These are phyloP conservation scores for Ciconia stormi DNA, from an alignment of 2,113 vertebrate genomes.

Conservation along the genomic window DNA sequence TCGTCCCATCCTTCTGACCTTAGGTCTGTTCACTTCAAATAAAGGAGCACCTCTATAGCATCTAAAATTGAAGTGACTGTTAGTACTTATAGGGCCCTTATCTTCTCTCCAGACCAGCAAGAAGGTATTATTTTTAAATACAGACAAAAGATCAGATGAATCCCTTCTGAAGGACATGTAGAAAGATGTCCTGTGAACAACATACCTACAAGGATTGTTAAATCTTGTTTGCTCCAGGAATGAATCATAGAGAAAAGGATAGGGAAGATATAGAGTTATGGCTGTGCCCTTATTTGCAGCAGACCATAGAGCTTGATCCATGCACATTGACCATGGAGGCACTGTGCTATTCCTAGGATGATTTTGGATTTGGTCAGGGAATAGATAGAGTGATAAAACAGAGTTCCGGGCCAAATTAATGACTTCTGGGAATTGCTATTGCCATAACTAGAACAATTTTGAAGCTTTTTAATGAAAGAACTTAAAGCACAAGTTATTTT, in stretches of 20 bases:
- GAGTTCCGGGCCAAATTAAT: background rate
- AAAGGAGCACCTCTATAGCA: background rate
- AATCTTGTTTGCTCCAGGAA: background rate
- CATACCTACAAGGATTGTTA: background rate
- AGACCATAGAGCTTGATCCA: background rate
- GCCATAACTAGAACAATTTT: background rate
- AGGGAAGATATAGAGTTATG: background rate
- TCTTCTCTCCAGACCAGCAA: background rate
- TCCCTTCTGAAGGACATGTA: background rate
- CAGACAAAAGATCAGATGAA: background rate
- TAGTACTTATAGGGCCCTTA: background rate
- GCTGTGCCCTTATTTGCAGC: background rate
- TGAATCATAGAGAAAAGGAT: background rate
- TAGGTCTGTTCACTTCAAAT: background rate
- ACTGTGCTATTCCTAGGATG: background rate
- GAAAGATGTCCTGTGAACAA: background rate
- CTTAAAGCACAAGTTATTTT: rapidly evolving
- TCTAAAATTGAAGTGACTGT: background rate
- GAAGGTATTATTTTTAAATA: background rate
- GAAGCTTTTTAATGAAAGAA: background rate
- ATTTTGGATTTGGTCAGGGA: background rate
- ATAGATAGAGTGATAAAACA: background rate
- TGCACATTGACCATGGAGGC: too few relatives aligned
- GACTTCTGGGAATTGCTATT: background rate
- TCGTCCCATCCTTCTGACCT: background rate